phyloP scores from a whole-genome alignment of 2,113 vertebrate species.

The Martes martes region DNA sequence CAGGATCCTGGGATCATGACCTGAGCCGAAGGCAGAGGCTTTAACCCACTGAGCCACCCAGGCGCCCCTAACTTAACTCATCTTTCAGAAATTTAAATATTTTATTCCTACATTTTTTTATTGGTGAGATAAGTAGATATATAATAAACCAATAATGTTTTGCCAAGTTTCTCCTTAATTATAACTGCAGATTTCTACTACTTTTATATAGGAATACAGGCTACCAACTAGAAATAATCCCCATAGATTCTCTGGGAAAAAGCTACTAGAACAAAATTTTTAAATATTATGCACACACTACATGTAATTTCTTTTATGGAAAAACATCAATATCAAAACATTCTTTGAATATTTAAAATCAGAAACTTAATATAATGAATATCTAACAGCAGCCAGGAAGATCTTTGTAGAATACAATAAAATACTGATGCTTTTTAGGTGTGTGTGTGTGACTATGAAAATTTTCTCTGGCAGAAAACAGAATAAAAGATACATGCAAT shows the following conservation, averaged over 20 bases:
- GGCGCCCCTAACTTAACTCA: background rate
- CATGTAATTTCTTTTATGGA: background rate
- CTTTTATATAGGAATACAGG: background rate
- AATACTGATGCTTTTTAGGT: background rate
- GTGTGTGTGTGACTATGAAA: background rate
- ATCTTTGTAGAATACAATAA: background rate
- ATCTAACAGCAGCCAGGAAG: background rate
- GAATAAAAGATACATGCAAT: background rate
- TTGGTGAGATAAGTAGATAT: background rate
- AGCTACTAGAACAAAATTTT: background rate
- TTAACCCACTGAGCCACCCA: too few species aligned
- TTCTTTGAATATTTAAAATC: background rate
- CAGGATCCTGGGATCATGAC: too few species aligned
- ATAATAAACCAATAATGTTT: background rate
- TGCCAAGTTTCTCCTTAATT: background rate
- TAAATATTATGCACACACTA: background rate
- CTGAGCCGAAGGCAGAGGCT: too few species aligned
- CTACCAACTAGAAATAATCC: background rate
- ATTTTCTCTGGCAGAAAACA: background rate
- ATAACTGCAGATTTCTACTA: background rate
- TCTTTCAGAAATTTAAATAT: background rate
- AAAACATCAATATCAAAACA: background rate
- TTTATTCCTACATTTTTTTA: conserved; percentile 12
- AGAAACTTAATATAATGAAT: background rate
- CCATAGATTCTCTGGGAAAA: background rate